Evolutionary conservation across 2,797 vertebrate species (phyloP), one percentile per base, ranked within the genome.

Genomic region (Enteromius afrohamiltoni): DNA sequence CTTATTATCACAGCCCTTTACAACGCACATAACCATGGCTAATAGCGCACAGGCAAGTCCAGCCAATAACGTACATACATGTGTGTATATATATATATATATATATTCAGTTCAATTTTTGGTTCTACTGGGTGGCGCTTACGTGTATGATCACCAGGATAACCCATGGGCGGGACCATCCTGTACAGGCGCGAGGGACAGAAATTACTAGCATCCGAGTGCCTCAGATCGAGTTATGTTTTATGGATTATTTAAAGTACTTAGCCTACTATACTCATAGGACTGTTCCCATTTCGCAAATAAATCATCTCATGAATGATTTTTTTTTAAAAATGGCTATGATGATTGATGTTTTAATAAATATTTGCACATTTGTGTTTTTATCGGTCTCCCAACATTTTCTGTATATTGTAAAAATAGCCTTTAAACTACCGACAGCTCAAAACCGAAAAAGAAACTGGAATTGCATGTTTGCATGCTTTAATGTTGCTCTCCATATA

Each of bases 1-100:
- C 42, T 49, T 71, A 49, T 1, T 49, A 29, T 71, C 45, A 71
- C 69, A 71, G 7, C 23, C 1, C 69, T 49, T 29, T 10, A 71
- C 69, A 71, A 71, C 8, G 23, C 69, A 71, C 45, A 49, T 26
- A 49, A 71, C 69, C 45, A 71, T 71, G 69, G 23, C 16, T 71
- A 49, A 49, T 29, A 16, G 26, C 26, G 49, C 45, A 47, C 40
- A 70, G 68, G 68, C 16, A 42, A 45, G 23, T 45, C 68, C 68
- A 45, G 51, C 49, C 17, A 21, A 4, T 23, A 21, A 13, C 34
- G 34, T 34, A 34, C 34, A 34, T 34, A 34, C 34, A 34, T 34
- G 34, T 29, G 29, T 29, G 29, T 29, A 29, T 34, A 34, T 34
- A 34, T 34, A 34, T 34, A 34, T 4, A 34, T 34, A 4, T 34